Base-by-base conservation (phyloP, 2,888 invertebrate species). In the Tanaodytes sp. region DNA sequence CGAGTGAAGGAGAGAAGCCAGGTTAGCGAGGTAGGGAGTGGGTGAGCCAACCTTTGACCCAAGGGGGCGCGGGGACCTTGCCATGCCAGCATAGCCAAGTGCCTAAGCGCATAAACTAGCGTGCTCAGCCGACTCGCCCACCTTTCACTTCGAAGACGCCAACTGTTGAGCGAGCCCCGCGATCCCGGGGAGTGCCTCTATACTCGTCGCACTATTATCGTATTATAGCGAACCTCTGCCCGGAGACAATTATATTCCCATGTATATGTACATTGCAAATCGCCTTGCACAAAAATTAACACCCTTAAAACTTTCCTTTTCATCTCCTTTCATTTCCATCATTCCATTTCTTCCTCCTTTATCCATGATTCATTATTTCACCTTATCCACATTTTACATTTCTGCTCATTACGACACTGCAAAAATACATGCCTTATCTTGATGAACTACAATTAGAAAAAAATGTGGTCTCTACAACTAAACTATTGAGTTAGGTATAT, bases 41-140 rank as follows among this genome's bases (percentile, higher is more conserved):
- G 82, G 82, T 83, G 82, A 82, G 81, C 77, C 82, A 81, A 83
- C 83, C 83, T 79, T 73, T 82, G 82, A 83, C 83, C 82, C 76
- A 77, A 61, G 79, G 80, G 80, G 81, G 81, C 79, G 77, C 79
- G 80, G 80, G 81, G 82, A 80, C 81, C 80, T 81, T 80, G 81
- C 80, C 76, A 75, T 75, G 76, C 77, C 73, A 72, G 77, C 79
- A 78, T 77, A 77, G 77, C 76, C 70, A 70, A 67, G 67, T 64
- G 55, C 48, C 66, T 70, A 68, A 62, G 70, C 73, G 74, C 71
- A 77, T 76, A 77, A 79, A 79, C 78, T 77, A 78, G 73, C 76
- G 74, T 75, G 76, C 72, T 62, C 72, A 66, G 57, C 49, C 73
- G 77, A 76, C 77, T 77, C 80, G 82, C 82, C 82, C 82, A 83